A percentile compares a stretch with the other conserved stretches of the same genome.
Evolutionary conservation across 2,797 vertebrate genomes (phyloP).

Genomic region (Paedocypris micromegethes): DNA sequence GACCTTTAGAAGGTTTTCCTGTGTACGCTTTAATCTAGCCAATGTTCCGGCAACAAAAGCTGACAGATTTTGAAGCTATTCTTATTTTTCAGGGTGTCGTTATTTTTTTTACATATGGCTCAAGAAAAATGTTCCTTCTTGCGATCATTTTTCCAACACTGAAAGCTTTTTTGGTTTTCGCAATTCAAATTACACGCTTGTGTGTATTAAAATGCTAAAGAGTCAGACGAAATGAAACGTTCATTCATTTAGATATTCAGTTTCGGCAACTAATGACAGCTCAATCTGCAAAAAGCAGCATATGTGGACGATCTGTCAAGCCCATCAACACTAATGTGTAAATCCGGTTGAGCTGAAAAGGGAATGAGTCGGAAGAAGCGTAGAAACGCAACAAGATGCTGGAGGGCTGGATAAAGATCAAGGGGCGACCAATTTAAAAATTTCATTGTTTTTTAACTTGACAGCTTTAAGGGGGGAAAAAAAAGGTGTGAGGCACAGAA

Average conservation of each 20-base stretch:
- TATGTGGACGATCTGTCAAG: constrained; percentile 33
- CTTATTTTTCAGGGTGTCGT: no score
- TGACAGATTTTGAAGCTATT: constrained; percentile 54
- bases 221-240: constrained; percentile 31
- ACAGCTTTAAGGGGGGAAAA: constrained; percentile 55
- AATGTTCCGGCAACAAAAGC: constrained; percentile 57
- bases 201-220: constrained; percentile 19
- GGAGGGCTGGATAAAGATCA: constrained; percentile 37
- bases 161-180: not conserved
- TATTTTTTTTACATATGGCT: no score
- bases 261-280: not conserved
- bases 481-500: constrained; percentile 64
- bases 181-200: not conserved
- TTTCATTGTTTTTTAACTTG: constrained; percentile 60
- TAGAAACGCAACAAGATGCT: constrained; percentile 8
- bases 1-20: constrained; percentile 48
- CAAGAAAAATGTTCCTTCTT: no score
- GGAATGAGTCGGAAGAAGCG: constrained; percentile 23
- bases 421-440: constrained; percentile 51
- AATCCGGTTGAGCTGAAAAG: not conserved
- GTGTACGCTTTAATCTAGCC: constrained; percentile 54
- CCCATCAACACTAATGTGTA: constrained; percentile 28
- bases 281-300: constrained; percentile 1
- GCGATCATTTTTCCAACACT: not conserved
- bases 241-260: constrained; percentile 13